Base-by-base conservation (phyloP, 2,797 vertebrate genomes). In the Parauchenoglanis punctatus region DNA sequence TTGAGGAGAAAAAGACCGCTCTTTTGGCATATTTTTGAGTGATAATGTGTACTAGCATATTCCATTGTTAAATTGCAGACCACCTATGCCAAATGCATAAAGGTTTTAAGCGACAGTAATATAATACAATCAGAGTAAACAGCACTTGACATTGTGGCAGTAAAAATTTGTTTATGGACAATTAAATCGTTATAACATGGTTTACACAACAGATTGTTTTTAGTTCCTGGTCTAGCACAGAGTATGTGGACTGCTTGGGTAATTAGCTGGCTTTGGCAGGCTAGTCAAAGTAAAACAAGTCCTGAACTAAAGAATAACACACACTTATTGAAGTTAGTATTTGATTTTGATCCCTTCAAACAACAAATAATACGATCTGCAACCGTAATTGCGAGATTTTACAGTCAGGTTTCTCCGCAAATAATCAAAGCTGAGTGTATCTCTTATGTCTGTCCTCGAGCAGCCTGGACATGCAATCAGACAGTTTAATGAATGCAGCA, bases 361-460 rank as follows among this genome's bases (percentile, higher is more conserved):
- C 59, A 31, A 54, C 44, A 1, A 40, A 40, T 44, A n/a, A 81
- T 46, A 65, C 17, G 80, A 63, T 13, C 80, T 81, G 31, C 44
- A 49, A 13, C 15, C 65, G 44, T 49, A 67, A 49, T 67, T 65
- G 3, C 3, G 0, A 49, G 6, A 82, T 65, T 67, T 82, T 82
- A 65, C 0, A 65, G 3, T n/a, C 35, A 46, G 59, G 80, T 63
- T n/a, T 46, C 44, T 82, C 15, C 54, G 23, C n/a, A 49, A 68
- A 83, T 83, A 67, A 67, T 67, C 63, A 83, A 54, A 83, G 46
- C 44, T 20, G 61, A 83, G 46, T 83, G 46, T 68, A 28, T 25
- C 25, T 49, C 46, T 83, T n/a, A 82, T 82, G 81, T 49, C 61
- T 20, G 44, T 68, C 63, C 63, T 83, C 4, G 7, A 68, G 28